Evolutionary conservation across 2,113 vertebrate genomes (phyloP).

Genomic region (Triplophysa rosa): DNA sequence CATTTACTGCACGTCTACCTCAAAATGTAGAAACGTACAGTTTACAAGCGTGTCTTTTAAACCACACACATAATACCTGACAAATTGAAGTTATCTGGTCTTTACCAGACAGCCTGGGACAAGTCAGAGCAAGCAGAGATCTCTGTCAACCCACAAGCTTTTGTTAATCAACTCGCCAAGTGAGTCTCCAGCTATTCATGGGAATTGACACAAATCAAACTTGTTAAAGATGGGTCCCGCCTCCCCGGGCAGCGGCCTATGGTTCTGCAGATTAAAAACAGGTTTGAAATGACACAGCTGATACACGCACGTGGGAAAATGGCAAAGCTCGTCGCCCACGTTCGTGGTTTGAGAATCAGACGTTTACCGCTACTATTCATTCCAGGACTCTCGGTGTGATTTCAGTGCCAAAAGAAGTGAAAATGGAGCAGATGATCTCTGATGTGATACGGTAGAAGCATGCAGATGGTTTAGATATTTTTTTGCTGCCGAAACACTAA

Average conservation of each 20-base stretch:
- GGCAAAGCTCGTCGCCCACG: not conserved
- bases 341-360: not conserved
- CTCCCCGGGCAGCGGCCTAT: conserved; percentile 2
- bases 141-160: not conserved
- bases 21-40: not conserved
- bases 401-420: conserved; percentile 54
- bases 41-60: not conserved
- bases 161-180: conserved; percentile 31
- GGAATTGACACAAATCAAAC: conserved; percentile 19
- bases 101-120: not conserved
- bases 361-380: conserved; percentile 1
- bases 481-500: not conserved
- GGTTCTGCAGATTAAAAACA: conserved; percentile 26
- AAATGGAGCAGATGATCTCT: conserved; percentile 33
- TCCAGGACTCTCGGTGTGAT: not conserved
- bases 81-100: not conserved
- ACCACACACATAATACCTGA: not conserved
- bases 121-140: conserved; percentile 34
- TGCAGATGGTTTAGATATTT: no score
- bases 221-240: not conserved
- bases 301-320: conserved; percentile 38
- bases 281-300: conserved; percentile 32
- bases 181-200: conserved; percentile 14
- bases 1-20: not conserved
- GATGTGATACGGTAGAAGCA: no score